phyloP scores from a whole-genome alignment of 2,888 invertebrate genomes.

The Mallateleia sp. region DNA sequence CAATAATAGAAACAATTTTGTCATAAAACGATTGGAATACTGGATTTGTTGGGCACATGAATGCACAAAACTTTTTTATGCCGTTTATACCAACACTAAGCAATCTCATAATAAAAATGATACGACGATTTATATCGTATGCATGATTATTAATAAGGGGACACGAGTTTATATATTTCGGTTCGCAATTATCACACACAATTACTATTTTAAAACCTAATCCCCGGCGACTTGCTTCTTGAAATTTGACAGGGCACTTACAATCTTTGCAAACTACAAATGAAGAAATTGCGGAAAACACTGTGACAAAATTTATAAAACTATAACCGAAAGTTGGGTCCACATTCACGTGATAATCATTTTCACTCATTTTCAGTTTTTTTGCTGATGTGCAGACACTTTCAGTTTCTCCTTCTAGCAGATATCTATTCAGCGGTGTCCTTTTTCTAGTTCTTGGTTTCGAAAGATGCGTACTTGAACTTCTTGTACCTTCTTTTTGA shows the following conservation, averaged over 20 bases:
- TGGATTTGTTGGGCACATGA: conserved; percentile 66
- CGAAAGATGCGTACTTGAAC: no score
- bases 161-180: neutral
- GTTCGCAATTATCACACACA: conserved; percentile 10
- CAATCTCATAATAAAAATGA: conserved; percentile 77
- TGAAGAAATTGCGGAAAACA: conserved; percentile 10
- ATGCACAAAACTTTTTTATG: conserved; percentile 75
- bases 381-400: conserved; percentile 7
- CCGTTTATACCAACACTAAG: conserved; percentile 71
- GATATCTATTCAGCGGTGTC: neutral
- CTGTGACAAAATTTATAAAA: conserved; percentile 19
- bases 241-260: neutral
- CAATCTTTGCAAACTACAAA: conserved; percentile 8
- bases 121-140: conserved; percentile 39
- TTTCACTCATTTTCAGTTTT: conserved; percentile 15
- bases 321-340: conserved; percentile 62
- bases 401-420: neutral
- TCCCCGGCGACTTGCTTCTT: conserved; percentile 1
- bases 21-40: conserved; percentile 13
- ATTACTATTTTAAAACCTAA: conserved; percentile 30
- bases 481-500: no score
- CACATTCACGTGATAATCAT: conserved; percentile 12
- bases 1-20: neutral
- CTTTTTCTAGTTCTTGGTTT: no score
- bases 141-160: conserved; percentile 17